These are phyloP conservation scores for Acestrorhynchus altus DNA, from an alignment of 2,797 vertebrate species.

Conservation along the genomic window DNA sequence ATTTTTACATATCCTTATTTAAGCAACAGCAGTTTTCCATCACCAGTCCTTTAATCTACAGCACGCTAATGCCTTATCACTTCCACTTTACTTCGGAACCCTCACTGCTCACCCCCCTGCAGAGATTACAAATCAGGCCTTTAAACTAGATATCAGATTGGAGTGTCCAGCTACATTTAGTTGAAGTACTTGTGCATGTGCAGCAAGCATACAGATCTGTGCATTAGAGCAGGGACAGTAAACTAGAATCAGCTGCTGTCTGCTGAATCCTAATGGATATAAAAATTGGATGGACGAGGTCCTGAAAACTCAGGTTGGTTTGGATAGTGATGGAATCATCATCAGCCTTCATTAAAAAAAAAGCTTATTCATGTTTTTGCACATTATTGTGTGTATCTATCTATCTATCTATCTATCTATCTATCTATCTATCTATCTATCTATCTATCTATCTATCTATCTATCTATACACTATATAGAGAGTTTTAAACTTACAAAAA, in stretches of 20 bases:
- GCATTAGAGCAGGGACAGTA: not conserved
- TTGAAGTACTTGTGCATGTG: not conserved
- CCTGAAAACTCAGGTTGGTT: too few species aligned
- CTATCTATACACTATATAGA: too few species aligned
- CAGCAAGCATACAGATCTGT: not conserved
- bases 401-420: too few species aligned
- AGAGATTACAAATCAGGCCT: not conserved
- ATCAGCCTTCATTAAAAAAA: too few species aligned
- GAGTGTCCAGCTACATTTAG: not conserved
- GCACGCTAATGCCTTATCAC: not conserved
- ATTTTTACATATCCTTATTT: not conserved
- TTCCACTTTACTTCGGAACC: not conserved
- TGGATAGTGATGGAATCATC: too few species aligned
- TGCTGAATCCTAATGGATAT: not conserved
- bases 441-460: too few species aligned
- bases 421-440: too few species aligned
- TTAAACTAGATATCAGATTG: not conserved
- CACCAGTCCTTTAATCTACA: not conserved
- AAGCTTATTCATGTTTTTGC: too few species aligned
- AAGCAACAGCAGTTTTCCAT: not conserved
- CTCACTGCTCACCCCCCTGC: not conserved
- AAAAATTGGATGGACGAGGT: not conserved
- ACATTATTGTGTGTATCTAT: too few species aligned
- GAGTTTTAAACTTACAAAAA: too few species aligned
- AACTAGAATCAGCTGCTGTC: not conserved